Evolutionary conservation across 2,797 vertebrate genomes (phyloP).

Genomic region (Pipistrellus pipistrellus): DNA sequence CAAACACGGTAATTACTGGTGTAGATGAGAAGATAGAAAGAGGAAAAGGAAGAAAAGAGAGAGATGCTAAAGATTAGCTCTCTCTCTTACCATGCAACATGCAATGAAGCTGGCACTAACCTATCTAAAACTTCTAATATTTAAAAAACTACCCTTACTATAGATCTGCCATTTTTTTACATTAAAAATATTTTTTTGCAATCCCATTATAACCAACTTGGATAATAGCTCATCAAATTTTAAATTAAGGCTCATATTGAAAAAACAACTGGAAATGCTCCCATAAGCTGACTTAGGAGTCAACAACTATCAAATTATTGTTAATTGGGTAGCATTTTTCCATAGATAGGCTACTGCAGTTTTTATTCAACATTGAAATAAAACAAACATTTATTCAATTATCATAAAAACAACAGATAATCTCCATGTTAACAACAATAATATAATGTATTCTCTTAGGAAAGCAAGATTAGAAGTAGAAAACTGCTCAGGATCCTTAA

Average conservation of each 20-base stretch:
- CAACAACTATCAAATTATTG: conserved; percentile 77
- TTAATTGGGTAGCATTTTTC: conserved; percentile 81
- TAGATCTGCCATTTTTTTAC: conserved; percentile 86
- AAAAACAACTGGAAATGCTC: conserved; percentile 70
- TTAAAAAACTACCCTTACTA: conserved; percentile 81
- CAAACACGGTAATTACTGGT: conserved; percentile 99
- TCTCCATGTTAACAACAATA: conserved; percentile 89
- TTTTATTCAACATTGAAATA: conserved; percentile 81
- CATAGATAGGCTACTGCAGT: conserved; percentile 79
- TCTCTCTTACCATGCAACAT: conserved; percentile 95
- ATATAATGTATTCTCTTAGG: conserved; percentile 87
- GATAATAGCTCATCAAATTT: conserved; percentile 77
- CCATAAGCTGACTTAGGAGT: conserved; percentile 80
- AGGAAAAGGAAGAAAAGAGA: conserved; percentile 92
- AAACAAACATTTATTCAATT: conserved; percentile 89
- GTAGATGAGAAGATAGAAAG: conserved; percentile 94
- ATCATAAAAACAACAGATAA: conserved; percentile 89
- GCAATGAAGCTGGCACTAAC: conserved; percentile 92
- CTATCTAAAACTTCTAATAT: conserved; percentile 86
- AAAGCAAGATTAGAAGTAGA: conserved; percentile 87
- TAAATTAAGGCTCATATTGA: conserved; percentile 71
- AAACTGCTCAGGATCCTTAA: conserved; percentile 89
- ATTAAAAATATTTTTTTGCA: conserved; percentile 81
- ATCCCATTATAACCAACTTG: conserved; percentile 77
- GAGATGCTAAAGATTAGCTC: conserved; percentile 96